Percentiles rank a stretch among this genome's conserved stretches.
Evolutionary conservation across 2,888 invertebrate species (phyloP).

Genomic region (Eupithecia subumbrata): DNA sequence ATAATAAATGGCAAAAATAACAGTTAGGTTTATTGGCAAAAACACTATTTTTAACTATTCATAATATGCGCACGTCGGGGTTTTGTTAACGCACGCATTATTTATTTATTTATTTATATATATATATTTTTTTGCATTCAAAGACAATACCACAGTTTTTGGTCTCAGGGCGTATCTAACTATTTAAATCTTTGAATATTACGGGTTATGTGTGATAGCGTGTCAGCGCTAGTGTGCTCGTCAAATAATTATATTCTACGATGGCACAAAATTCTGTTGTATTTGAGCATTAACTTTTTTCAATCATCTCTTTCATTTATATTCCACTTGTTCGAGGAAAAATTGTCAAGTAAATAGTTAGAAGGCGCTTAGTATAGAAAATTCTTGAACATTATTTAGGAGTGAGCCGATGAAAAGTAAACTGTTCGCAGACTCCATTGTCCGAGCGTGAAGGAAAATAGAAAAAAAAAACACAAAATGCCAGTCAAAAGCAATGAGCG

Average conservation of each 20-base stretch:
- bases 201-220: no score
- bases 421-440: constrained; percentile 36
- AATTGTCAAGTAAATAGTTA: not conserved
- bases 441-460: constrained; percentile 49
- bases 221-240: no score
- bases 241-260: not conserved
- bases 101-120: no score
- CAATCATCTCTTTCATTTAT: not conserved
- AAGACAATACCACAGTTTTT: no score
- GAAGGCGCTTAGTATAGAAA: constrained; percentile 10
- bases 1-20: no score
- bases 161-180: no score
- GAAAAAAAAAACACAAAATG: constrained; percentile 48
- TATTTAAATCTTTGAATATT: no score
- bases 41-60: no score
- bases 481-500: constrained; percentile 44
- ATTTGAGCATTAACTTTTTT: not conserved
- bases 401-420: constrained; percentile 36
- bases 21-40: no score
- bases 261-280: not conserved
- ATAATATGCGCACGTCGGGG: no score
- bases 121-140: no score
- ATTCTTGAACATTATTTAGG: constrained; percentile 22
- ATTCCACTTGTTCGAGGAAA: not conserved
- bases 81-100: no score